Evolutionary conservation across 2,797 vertebrate species (phyloP).

Genomic region (Synaphobranchus kaupii): DNA sequence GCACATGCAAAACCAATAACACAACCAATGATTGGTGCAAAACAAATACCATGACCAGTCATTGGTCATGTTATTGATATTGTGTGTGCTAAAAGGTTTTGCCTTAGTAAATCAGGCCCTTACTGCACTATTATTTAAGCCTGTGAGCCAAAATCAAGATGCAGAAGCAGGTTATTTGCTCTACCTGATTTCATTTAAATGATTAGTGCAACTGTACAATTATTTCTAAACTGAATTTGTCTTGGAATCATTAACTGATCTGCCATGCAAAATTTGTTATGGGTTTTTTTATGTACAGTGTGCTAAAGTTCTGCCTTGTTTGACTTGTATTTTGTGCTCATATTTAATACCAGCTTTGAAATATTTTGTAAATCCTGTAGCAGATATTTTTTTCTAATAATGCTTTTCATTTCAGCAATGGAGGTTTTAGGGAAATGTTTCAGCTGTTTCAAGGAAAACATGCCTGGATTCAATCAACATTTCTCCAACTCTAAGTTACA

Average conservation of each 20-base stretch:
- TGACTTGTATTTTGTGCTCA: background rate
- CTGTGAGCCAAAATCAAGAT: background rate
- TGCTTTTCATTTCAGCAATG: background rate
- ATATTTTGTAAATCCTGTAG: background rate
- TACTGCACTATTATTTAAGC: background rate
- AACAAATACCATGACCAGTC: too few relatives aligned
- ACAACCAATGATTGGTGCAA: too few relatives aligned
- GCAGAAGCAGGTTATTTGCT: background rate
- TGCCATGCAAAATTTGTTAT: background rate
- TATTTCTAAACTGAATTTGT: background rate
- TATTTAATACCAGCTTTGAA: background rate
- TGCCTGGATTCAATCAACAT: background rate
- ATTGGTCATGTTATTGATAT: too few relatives aligned
- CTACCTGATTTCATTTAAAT: background rate
- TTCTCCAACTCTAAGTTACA: background rate
- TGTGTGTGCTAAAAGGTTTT: too few relatives aligned
- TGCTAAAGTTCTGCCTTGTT: background rate
- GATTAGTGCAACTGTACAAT: background rate
- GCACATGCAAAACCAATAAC: too few relatives aligned
- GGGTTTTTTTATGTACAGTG: background rate
- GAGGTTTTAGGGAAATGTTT: background rate
- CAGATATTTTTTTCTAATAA: conserved; percentile 3
- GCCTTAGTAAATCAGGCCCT: too few relatives aligned
- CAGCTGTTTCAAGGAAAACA: background rate
- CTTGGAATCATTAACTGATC: background rate